Conservation (phyloP, 2,888 invertebrate genomes). For the Thumatha senex region DNA sequence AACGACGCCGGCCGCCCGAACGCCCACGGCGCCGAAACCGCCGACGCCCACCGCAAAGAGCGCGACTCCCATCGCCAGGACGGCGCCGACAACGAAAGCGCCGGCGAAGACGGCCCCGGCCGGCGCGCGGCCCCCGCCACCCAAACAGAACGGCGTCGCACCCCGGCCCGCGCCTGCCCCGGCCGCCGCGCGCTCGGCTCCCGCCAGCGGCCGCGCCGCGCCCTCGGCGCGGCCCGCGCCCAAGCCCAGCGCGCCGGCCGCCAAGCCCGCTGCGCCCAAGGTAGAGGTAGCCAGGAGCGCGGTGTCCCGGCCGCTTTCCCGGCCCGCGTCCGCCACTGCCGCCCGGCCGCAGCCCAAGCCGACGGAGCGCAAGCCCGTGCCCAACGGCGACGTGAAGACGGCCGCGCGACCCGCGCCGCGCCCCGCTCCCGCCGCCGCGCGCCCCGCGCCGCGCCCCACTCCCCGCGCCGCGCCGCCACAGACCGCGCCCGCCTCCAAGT, state of each 20-base stretch:
- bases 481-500: slow-evolving; percentile 43
- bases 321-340: slow-evolving; percentile 45
- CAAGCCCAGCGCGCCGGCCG: slow-evolving; percentile 4
- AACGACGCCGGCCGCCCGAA: slow-evolving; percentile 22
- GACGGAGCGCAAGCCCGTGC: slow-evolving; percentile 77
- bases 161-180: slow-evolving; percentile 19
- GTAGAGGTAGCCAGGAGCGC: slow-evolving; percentile 24
- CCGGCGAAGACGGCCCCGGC: slow-evolving; percentile 42
- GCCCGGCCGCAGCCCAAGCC: slow-evolving; percentile 42
- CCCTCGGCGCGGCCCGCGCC: slow-evolving; percentile 9
- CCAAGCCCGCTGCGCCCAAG: slow-evolving; percentile 19
- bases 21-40: slow-evolving; percentile 27
- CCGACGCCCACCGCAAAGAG: slow-evolving; percentile 24
- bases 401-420: slow-evolving; percentile 39
- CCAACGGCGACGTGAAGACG: slow-evolving; percentile 82
- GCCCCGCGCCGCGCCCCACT: slow-evolving; percentile 29
- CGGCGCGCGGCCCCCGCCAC: slow-evolving; percentile 24
- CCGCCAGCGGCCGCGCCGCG: slow-evolving; percentile 19
- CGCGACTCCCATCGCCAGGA: slow-evolving; percentile 18
- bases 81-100: slow-evolving; percentile 17
- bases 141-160: slow-evolving; percentile 27
- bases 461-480: slow-evolving; percentile 36
- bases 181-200: slow-evolving; percentile 28
- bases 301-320: slow-evolving; percentile 30
- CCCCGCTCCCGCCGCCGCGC: slow-evolving; percentile 34